phyloP scores from a whole-genome alignment of 2,113 vertebrate genomes.

The Ciconia maguari region DNA sequence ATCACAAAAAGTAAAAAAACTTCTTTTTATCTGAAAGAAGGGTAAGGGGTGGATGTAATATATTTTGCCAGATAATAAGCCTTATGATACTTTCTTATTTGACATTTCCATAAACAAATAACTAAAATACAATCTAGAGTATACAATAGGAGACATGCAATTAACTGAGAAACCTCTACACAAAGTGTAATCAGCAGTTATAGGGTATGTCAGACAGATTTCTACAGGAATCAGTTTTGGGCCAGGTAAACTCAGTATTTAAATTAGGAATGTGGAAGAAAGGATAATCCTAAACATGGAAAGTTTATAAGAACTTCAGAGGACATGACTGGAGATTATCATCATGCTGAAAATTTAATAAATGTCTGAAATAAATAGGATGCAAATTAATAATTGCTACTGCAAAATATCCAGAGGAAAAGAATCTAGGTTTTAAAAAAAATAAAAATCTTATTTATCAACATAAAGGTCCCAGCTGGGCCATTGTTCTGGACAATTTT shows the following conservation, averaged over 20 bases:
- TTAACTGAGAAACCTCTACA: background rate
- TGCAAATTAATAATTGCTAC: background rate
- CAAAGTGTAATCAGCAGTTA: background rate
- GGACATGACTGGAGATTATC: background rate
- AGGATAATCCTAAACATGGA: background rate
- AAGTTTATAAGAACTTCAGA: background rate
- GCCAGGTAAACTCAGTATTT: background rate
- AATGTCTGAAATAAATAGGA: background rate
- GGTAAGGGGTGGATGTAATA: background rate
- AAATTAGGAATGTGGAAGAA: background rate
- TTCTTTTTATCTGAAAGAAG: background rate
- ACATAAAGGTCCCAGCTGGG: background rate
- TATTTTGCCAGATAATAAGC: background rate
- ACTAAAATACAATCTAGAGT: background rate
- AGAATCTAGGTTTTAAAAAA: background rate
- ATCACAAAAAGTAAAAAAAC: background rate
- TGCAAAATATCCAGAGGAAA: background rate
- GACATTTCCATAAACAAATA: background rate
- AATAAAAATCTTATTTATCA: background rate
- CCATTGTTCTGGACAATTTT: background rate
- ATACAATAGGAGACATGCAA: rapidly evolving
- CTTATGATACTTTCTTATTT: background rate
- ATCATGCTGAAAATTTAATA: background rate
- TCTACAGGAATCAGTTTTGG: background rate
- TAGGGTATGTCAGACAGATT: background rate